phyloP scores from a whole-genome alignment of 37 sponge, comb jelly and placozoan genomes.

The Diacarnus erythraeanus region DNA sequence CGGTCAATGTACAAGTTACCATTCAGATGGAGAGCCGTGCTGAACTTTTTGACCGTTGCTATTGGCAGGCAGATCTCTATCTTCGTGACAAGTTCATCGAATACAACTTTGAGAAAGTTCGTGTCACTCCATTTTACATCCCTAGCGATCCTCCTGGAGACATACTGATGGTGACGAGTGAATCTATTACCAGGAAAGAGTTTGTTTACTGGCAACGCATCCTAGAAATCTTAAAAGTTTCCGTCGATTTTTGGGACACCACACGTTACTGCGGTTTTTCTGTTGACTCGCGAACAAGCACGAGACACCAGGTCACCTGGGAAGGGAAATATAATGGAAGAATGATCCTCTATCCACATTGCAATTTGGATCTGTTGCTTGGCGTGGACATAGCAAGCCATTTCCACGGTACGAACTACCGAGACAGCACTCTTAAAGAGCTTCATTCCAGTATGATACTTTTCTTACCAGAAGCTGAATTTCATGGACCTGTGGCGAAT shows the following conservation, averaged over 20 bases:
- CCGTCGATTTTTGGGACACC: slow-evolving; percentile 79
- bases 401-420: slow-evolving; percentile 52
- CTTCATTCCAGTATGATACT: slow-evolving; percentile 52
- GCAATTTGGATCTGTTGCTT: slow-evolving; percentile 22
- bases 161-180: slow-evolving; percentile 60
- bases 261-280: slow-evolving; percentile 66
- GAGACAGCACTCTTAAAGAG: slow-evolving; percentile 21
- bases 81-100: slow-evolving; percentile 80
- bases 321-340: slow-evolving; percentile 50
- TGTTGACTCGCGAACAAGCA: slow-evolving; percentile 37
- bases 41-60: slow-evolving; percentile 72
- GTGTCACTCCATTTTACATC: slow-evolving; percentile 68
- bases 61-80: slow-evolving; percentile 67
- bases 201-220: slow-evolving; percentile 74
- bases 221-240: slow-evolving; percentile 37
- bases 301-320: slow-evolving; percentile 57
- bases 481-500: not conserved
- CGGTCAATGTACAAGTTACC: slow-evolving; percentile 47
- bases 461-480: slow-evolving; percentile 15
- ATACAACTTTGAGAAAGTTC: slow-evolving; percentile 60
- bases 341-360: slow-evolving; percentile 71
- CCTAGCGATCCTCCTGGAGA: slow-evolving; percentile 67
- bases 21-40: slow-evolving; percentile 70
- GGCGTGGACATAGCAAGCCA: slow-evolving; percentile 55
- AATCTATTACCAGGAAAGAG: slow-evolving; percentile 55